These are phyloP conservation scores for Stichodactyla helianthus DNA, from an alignment of 64 coral and sea anemone species.

Conservation along the genomic window DNA sequence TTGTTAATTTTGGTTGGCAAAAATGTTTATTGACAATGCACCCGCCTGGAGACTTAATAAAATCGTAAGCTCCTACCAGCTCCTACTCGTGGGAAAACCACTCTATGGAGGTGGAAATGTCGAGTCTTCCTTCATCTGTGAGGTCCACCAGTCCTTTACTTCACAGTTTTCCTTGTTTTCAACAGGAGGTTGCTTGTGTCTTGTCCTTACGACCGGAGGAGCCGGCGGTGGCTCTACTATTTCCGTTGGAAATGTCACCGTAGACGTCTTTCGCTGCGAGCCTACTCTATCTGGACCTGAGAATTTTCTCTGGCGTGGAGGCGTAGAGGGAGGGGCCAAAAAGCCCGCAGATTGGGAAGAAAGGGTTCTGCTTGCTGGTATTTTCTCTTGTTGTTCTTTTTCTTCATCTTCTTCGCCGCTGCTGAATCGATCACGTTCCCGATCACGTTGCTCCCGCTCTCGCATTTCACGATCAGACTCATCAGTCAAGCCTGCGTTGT, in stretches of 20 bases:
- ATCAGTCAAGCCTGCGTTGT: conserved; percentile 28
- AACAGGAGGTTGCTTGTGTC: background rate
- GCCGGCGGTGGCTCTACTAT: conserved; percentile 27
- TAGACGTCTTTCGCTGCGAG: conserved; percentile 12
- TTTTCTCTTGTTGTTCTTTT: background rate
- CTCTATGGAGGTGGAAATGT: background rate
- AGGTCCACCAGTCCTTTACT: conserved; percentile 13
- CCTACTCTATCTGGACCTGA: conserved; percentile 11
- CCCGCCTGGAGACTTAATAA: background rate
- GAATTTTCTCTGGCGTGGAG: conserved; percentile 22
- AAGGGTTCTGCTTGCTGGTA: background rate
- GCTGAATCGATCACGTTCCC: conserved; percentile 32
- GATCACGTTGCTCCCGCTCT: conserved; percentile 39
- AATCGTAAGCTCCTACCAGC: background rate
- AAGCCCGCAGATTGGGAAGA: background rate
- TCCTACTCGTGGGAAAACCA: background rate
- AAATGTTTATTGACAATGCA: background rate
- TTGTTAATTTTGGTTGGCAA: too few species aligned
- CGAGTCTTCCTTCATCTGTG: conserved; percentile 18
- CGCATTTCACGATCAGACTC: conserved; percentile 48
- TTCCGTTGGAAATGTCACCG: conserved; percentile 24
- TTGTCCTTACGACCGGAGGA: background rate
- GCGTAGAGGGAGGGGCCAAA: conserved; percentile 8
- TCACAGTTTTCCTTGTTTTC: conserved; percentile 13
- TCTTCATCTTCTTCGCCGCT: conserved; percentile 18